Evolutionary conservation across 2,113 vertebrate genomes (phyloP), one percentile per base, ranked within the genome.

Genomic region (Hemichromis elongatus): DNA sequence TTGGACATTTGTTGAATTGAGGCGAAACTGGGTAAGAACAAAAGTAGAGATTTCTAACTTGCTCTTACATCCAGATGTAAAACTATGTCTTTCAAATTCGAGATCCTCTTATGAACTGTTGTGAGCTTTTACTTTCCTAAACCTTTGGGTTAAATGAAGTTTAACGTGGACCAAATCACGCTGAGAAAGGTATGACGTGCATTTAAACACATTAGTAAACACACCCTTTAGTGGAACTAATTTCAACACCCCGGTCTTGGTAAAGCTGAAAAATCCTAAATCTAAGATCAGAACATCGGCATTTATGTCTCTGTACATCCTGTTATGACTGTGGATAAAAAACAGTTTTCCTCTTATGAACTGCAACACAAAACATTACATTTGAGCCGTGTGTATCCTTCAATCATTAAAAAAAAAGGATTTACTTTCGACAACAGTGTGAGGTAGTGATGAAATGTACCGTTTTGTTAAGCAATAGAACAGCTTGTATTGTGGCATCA

Each of bases 141-240:
- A 8, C 1, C 21, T 50, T 50, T 50, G 50, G 0, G 16, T n/a
- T 75, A 50, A 50, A 50, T 2, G 0, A 63, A 28, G 42, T 26
- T 75, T n/a, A 45, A 42, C 3, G 37, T 42, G 63, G 61, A 68
- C 37, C 37, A 24, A 68, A 68, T 68, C 0, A 42, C 37, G 45
- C 3, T 68, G n/a, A 68, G 0, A 40, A 42, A 4, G 21, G 37
- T 26, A 4, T 21, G 3, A 68, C n/a, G 1, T 68, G 37, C 21
- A 42, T 42, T 68, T 42, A 42, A 68, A 26, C 63, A 68, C 42
- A 7, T 68, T 16, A 68, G 9, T 12, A 68, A 9, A 9, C 35
- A 40, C n/a, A 2, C n/a, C 7, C 7, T 40, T 68, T 68, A 24
- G n/a, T 42, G 12, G 42, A 42, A 24, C 35, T 68, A 12, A 24